Base-by-base conservation (phyloP, 2,797 vertebrate genomes). In the Micromesistius poutassou region DNA sequence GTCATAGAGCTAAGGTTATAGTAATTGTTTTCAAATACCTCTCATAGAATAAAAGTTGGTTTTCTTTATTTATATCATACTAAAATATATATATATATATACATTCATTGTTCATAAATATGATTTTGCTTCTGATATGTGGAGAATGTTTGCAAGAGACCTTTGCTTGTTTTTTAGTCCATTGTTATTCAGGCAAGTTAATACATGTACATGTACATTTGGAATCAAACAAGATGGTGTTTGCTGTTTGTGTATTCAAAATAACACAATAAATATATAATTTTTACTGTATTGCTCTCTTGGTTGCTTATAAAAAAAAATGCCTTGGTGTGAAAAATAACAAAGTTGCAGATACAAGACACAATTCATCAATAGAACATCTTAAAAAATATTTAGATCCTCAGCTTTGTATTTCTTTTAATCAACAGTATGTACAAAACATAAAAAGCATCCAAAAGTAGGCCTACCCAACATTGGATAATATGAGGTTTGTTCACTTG, bases 241-340 rank as follows among this genome's bases (percentile, higher is more conserved):
- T 83, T 89, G 90, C 84, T 87, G 75, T 79, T 91, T 79, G 84
- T 92, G 85, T 91, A 91, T 92, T 91, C 90, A 92, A 84, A 90
- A 90, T 85, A 90, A 84, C 50, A 90, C 80, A 93, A 93, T 93
- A 92, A 90, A 93, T 87, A 28, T 87, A 81, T 83, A 79, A 90
- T 86, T 88, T 28, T 80, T 82, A 83, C 76, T 84, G 81, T 87
- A 84, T 42, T 38, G 22, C 33, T 75, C 22, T 40, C 22, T 30
- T 74, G 31, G 8, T 55, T 35, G 31, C 31, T 30, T 71, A 12
- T 33, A 31, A 30, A 28, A 31, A 30, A 28, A n/a, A 35, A 62
- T 30, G 25, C 25, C 25, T 36, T 33, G 19, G n/a, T 66, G 62
- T n/a, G 25, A 28, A 30, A 14, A 36, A 62, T 13, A 30, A 33